Evolutionary conservation across 92 coral and sea anemone genomes (phyloP).

Genomic region (Umimayanthus kanabou): DNA sequence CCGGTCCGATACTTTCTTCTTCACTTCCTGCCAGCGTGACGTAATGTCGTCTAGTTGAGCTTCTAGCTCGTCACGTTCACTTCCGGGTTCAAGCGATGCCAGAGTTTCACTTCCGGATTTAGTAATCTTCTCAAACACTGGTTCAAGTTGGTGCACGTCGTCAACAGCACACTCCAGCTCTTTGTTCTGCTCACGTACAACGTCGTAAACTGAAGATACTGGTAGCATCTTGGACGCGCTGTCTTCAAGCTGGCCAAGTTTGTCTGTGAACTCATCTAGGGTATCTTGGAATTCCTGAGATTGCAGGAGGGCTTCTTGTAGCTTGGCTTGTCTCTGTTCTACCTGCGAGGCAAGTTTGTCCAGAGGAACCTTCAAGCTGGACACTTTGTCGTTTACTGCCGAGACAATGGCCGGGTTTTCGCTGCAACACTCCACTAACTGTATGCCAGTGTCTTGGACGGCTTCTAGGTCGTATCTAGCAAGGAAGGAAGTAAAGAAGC

Average conservation of each 20-base stretch:
- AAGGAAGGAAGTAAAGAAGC: no score
- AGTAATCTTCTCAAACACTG: conserved; percentile 76
- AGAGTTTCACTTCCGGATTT: conserved; percentile 74
- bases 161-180: conserved; percentile 69
- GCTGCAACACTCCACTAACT: conserved; percentile 76
- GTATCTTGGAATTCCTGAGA: conserved; percentile 90
- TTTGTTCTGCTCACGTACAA: conserved; percentile 78
- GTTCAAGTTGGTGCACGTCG: conserved; percentile 90
- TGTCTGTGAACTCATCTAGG: conserved; percentile 78
- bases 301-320: conserved; percentile 82
- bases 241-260: conserved; percentile 79
- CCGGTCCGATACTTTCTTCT: conserved; percentile 66
- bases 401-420: conserved; percentile 66
- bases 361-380: conserved; percentile 65
- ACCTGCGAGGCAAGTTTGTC: conserved; percentile 74
- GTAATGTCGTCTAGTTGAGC: conserved; percentile 77
- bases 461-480: conserved; percentile 65
- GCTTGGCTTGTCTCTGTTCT: conserved; percentile 77
- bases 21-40: conserved; percentile 76
- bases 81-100: conserved; percentile 79
- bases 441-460: conserved; percentile 79
- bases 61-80: conserved; percentile 69
- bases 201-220: conserved; percentile 80
- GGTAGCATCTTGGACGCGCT: conserved; percentile 67
- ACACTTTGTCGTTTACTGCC: conserved; percentile 77